Conservation (phyloP, 2,113 vertebrate genomes). For the Vulpes vulpes region DNA sequence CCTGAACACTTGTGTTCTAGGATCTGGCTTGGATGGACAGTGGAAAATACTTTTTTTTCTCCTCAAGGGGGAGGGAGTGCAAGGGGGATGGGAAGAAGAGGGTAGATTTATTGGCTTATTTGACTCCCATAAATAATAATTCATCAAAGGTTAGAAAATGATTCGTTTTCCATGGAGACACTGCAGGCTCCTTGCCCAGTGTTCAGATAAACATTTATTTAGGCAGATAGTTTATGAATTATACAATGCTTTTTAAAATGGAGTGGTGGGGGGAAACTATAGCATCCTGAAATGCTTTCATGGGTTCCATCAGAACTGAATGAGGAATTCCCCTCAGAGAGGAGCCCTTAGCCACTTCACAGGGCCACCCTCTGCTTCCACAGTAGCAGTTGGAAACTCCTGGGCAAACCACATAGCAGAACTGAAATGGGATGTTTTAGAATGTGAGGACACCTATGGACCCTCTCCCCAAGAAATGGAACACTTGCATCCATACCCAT, state of each 20-base stretch:
- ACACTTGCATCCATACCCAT: too few species aligned
- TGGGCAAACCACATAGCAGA: background rate
- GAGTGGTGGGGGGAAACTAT: background rate
- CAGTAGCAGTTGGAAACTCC: background rate
- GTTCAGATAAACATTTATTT: conserved; percentile 78
- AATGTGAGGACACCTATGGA: background rate
- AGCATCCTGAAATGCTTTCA: background rate
- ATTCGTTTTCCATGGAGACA: conserved; percentile 68
- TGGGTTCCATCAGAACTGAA: background rate
- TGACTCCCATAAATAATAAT: conserved; percentile 72
- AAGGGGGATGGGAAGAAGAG: too few species aligned
- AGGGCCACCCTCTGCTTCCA: accelerated
- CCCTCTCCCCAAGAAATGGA: background rate
- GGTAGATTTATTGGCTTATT: conserved; percentile 46
- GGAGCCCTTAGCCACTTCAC: accelerated
- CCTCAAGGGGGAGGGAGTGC: background rate
- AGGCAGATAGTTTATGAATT: conserved; percentile 82
- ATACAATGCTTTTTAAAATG: conserved; percentile 67
- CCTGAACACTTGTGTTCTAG: conserved; percentile 53
- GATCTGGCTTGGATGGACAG: background rate
- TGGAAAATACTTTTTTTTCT: background rate
- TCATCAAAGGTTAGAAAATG: conserved; percentile 71
- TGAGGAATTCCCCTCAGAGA: background rate
- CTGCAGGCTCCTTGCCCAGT: conserved; percentile 45
- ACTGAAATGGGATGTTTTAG: background rate